A percentile compares a stretch with the other conserved stretches of the same genome.
phyloP scores from a whole-genome alignment of 2,888 invertebrate genomes.

The Caenorhabditis drosophilae region DNA sequence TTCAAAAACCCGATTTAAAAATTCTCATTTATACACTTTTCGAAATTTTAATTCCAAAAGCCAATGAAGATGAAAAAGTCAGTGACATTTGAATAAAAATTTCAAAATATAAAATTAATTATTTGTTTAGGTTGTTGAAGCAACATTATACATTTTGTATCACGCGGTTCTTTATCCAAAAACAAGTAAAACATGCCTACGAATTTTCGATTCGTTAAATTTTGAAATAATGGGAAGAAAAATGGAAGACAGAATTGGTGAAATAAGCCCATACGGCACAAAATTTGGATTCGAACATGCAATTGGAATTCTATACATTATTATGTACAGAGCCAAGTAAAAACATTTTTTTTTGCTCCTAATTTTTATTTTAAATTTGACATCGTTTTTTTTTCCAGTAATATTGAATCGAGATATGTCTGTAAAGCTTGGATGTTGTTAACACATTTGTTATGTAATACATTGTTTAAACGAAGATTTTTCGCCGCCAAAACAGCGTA shows the following conservation, averaged over 20 bases:
- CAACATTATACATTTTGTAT: constrained; percentile 11
- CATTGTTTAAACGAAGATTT: constrained; percentile 5
- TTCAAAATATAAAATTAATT: too few species aligned
- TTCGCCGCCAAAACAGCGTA: neutral
- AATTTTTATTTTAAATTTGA: too few species aligned
- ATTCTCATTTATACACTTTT: constrained; percentile 15
- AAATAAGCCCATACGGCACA: too few species aligned
- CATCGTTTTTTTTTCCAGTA: too few species aligned
- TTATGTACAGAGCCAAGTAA: constrained; percentile 14
- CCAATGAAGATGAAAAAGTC: constrained; percentile 10
- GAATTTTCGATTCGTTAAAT: constrained; percentile 9
- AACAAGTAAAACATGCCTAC: neutral
- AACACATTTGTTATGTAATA: constrained; percentile 21
- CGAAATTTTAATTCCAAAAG: constrained; percentile 12
- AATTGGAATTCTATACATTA: constrained; percentile 17
- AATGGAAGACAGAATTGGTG: neutral
- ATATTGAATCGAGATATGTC: constrained; percentile 14
- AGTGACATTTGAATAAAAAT: too few species aligned
- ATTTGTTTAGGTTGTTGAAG: too few species aligned
- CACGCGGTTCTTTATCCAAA: neutral
- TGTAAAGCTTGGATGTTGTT: constrained; percentile 17
- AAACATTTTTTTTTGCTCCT: too few species aligned
- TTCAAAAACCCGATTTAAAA: constrained; percentile 3
- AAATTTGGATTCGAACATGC: constrained; percentile 3
- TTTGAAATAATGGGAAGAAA: constrained; percentile 3